Conservation (phyloP, 2,113 vertebrate species). For the Dasyurus viverrinus region DNA sequence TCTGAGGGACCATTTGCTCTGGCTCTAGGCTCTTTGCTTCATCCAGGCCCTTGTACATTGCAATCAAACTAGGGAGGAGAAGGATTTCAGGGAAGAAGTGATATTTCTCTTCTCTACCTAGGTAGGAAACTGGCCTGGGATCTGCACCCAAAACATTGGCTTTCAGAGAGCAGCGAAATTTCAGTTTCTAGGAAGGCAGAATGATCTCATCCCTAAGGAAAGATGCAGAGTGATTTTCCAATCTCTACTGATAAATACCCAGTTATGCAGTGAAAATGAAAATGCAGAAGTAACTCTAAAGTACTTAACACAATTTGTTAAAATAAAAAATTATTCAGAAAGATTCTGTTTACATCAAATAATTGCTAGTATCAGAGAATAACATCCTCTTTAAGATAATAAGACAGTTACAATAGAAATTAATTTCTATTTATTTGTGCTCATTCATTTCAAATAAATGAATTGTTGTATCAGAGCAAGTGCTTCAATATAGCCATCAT, state of each 20-base stretch:
- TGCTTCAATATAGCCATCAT: background rate
- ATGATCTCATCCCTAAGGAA: too few species aligned
- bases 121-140: too few species aligned
- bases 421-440: background rate
- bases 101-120: too few species aligned
- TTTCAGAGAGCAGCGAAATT: too few species aligned
- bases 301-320: background rate
- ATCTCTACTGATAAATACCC: background rate
- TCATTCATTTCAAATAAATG: slow-evolving; percentile 28
- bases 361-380: background rate
- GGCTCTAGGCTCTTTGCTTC: too few species aligned
- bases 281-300: background rate
- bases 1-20: too few species aligned
- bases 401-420: slow-evolving; percentile 37
- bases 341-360: slow-evolving; percentile 6
- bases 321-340: background rate
- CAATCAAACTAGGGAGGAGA: too few species aligned
- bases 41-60: too few species aligned
- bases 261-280: background rate
- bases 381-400: background rate
- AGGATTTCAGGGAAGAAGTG: too few species aligned
- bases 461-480: slow-evolving; percentile 20
- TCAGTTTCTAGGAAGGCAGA: too few species aligned
- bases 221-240: background rate
- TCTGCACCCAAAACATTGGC: too few species aligned